Base-by-base conservation (phyloP, 2,888 invertebrate species). In the Rhingia rostrata region DNA sequence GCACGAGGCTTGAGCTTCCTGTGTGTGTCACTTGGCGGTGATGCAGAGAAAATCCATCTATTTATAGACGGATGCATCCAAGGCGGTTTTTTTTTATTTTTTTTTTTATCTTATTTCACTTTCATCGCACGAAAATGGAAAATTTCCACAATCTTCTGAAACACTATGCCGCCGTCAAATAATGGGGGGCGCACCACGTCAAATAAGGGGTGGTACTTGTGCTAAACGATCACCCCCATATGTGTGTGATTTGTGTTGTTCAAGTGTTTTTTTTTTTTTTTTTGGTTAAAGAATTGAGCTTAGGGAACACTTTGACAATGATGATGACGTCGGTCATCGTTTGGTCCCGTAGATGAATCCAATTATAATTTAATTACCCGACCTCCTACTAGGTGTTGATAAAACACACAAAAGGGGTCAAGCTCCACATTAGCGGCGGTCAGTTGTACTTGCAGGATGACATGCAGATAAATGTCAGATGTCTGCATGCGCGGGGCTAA, bases 91-190 rank as follows among this genome's bases (percentile, higher is more conserved):
- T 70, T 73, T 22, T 22, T 70, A 70, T 77, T 70, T 73, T 22
- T 22, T 70, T 75, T 45, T 22, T 22, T 22, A 2, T 22, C 22
- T 22, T 77, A 64, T 73, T 82, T 77, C 82, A 83, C 82, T 83
- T 78, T 83, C 73, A 83, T 64, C 56, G 67, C 63, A 58, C 33
- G 45, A 79, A 72, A 66, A 83, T 83, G 78, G 66, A 58, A 78
- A 69, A 69, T 83, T 78, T 83, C 63, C 67, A 72, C 81, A 66
- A 54, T 35, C 39, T 63, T 63, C 45, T 47, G 43, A 41, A 54
- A 30, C 49, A 10, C 70, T 14, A 3, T 10, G 7, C 6, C 14
- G 35, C 32, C 43, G 4, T n/a, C 43, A n/a, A 6, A 32, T 35
- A 30, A 35, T 35, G 64, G n/a, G 51, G 63, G 51, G 60, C 45